Percentiles rank a stretch among this genome's conserved stretches.
Conservation (phyloP, 2,113 vertebrate genomes). For the Gallinago jamesoni region DNA sequence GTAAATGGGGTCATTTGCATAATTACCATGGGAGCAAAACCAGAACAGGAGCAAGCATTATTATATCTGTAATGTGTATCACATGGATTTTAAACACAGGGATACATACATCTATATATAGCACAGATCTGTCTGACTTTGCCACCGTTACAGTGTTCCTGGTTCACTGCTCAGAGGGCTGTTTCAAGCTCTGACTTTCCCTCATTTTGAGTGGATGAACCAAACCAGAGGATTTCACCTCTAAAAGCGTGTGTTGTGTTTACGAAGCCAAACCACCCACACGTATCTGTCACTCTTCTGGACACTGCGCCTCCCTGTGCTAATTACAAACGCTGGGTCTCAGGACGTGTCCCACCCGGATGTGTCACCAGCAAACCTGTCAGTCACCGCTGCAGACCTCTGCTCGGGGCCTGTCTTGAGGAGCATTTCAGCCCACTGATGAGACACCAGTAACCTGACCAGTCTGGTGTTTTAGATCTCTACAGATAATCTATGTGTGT, state of each 20-base stretch:
- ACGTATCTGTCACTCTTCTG: neutral
- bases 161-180: neutral
- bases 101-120: neutral
- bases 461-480: neutral
- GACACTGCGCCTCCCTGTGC: neutral
- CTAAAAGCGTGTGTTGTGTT: neutral
- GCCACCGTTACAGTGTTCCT: neutral
- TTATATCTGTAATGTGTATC: neutral
- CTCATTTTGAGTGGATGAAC: neutral
- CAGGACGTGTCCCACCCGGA: fast-evolving
- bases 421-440: neutral
- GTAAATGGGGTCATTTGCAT: neutral
- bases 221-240: neutral
- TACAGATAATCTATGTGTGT: neutral
- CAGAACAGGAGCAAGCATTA: neutral
- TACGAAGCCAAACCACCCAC: neutral
- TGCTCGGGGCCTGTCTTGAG: neutral
- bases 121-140: neutral
- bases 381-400: neutral
- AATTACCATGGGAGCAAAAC: neutral
- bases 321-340: neutral
- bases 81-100: neutral
- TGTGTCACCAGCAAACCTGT: neutral
- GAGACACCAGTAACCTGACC: neutral
- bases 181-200: neutral